These are phyloP conservation scores for Tragelaphus scriptus DNA, from an alignment of 2,113 vertebrate species.

Conservation along the genomic window DNA sequence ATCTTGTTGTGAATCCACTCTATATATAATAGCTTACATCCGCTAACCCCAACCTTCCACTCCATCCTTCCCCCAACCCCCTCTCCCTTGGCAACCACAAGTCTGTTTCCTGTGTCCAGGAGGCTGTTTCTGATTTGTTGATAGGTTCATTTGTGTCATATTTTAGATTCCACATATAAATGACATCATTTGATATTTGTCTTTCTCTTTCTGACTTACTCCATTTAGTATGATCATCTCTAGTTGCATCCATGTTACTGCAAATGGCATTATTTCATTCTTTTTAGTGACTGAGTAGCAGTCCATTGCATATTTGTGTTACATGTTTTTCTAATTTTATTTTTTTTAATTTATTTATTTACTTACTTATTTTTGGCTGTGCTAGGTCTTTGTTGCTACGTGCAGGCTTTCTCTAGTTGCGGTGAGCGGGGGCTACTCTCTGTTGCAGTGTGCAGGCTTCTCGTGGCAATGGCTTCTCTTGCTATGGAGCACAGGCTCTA, in stretches of 20 bases:
- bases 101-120: neutral
- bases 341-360: neutral
- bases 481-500: neutral
- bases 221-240: neutral
- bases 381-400: neutral
- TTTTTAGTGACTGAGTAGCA: neutral
- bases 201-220: neutral
- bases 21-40: neutral
- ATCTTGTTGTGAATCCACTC: neutral
- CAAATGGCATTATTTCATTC: neutral
- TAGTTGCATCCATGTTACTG: neutral
- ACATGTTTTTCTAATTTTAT: neutral
- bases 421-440: fast-evolving
- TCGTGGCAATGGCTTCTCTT: neutral
- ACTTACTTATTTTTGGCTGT: neutral
- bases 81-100: neutral
- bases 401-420: neutral
- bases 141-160: neutral
- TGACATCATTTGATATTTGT: neutral
- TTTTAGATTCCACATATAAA: neutral
- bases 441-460: neutral
- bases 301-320: neutral
- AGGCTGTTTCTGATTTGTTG: neutral
- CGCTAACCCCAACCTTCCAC: neutral
- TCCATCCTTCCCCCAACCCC: neutral